Base-by-base conservation (phyloP, 2,888 invertebrate genomes). In the Frankliniella intonsa region DNA sequence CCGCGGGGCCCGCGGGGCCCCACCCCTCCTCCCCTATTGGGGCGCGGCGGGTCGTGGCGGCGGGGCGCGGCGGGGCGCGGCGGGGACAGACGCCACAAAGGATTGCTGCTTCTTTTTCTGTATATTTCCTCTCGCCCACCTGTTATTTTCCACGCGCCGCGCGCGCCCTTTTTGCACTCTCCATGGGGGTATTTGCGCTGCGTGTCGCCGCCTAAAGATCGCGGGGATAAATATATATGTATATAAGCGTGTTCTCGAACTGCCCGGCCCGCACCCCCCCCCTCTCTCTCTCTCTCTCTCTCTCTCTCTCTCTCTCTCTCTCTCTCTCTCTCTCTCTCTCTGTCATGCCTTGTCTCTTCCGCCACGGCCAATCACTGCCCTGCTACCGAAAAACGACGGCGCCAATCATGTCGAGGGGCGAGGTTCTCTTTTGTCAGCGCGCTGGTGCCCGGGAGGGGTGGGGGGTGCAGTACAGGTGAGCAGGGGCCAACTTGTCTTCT, bases 291-390 rank as follows among this genome's bases (percentile, higher is more conserved):
- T 55, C 17, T 55, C 55, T 55, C 55, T 55, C 55, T 55, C 55
- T 17, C 55, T 69, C 22, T 22, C 69, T 22, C 69, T 22, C 69
- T 7, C 62, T 62, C 62, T 17, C 69, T 22, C 22, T 69, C 22
- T 69, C 22, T 69, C 69, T 69, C 69, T 69, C 69, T 69, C 65
- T n/a, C 65, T n/a, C 65, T 65, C 65, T 65, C 65, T n/a, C 69
- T n/a, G 9, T 22, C 7, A 5, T 22, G 22, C 22, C 9, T 22
- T 22, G 22, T 55, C 55, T 55, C 55, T 55, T 12, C 12, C 14
- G 11, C 55, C 55, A 55, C 55, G 14, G 55, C 55, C 1, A 17
- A 14, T 11, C 55, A 17, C 55, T 55, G 55, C 55, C 14, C 17
- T 19, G 19, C 17, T 14, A 14, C 17, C 19, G 14, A 7, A 55